phyloP scores from a whole-genome alignment of 2,888 invertebrate genomes.

The Amblyjoppa fuscipennis region DNA sequence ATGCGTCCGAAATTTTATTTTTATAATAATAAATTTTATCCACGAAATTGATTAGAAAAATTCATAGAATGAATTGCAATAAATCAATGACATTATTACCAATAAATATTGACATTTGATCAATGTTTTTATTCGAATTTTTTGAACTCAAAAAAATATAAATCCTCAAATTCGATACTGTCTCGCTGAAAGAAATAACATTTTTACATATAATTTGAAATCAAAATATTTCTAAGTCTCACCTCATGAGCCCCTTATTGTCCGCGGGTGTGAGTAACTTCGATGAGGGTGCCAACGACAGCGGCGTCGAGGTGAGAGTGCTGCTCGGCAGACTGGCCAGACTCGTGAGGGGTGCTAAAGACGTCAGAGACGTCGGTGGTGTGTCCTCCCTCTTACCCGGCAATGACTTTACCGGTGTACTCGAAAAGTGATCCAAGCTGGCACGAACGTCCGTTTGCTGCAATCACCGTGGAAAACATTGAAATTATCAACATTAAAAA shows the following conservation, averaged over 20 bases:
- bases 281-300: slow-evolving; percentile 83
- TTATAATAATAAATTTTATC: neutral
- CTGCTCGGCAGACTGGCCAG: slow-evolving; percentile 83
- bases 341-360: slow-evolving; percentile 83
- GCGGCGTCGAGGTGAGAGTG: slow-evolving; percentile 83
- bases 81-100: neutral
- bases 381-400: slow-evolving; percentile 84
- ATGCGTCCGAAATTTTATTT: neutral
- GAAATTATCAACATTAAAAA: neutral
- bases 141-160: neutral
- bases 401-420: slow-evolving; percentile 83
- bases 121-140: neutral
- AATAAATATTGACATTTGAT: neutral
- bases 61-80: neutral
- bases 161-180: neutral
- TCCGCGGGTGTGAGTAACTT: slow-evolving; percentile 83
- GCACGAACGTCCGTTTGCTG: slow-evolving; percentile 84
- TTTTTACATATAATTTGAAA: slow-evolving; percentile 24
- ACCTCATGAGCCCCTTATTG: slow-evolving; percentile 84
- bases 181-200: neutral
- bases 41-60: neutral
- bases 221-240: slow-evolving; percentile 39
- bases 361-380: slow-evolving; percentile 83
- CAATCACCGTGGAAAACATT: slow-evolving; percentile 50
- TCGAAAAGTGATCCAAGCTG: slow-evolving; percentile 83